Base-by-base conservation (phyloP, 37 sponge, comb jelly and placozoan genomes). In the Halichondria panicea region DNA sequence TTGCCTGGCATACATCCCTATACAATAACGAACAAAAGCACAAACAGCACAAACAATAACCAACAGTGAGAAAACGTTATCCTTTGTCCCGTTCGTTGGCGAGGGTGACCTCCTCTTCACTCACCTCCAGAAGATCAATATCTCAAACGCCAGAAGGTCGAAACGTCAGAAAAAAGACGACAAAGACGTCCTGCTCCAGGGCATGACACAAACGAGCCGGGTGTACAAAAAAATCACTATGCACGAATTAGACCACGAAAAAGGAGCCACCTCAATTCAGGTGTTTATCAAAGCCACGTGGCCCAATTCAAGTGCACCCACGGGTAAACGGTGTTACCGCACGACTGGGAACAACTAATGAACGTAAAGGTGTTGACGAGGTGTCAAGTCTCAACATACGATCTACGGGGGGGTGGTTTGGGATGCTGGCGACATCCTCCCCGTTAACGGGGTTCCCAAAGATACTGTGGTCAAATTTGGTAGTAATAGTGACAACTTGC, bases 301-400 rank as follows among this genome's bases (percentile, higher is more conserved):
- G n/a, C n/a, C n/a, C n/a, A n/a, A n/a, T n/a, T n/a, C n/a, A n/a
- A n/a, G n/a, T n/a, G n/a, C n/a, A n/a, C n/a, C n/a, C n/a, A n/a
- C n/a, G n/a, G n/a, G n/a, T n/a, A n/a, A n/a, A n/a, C n/a, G n/a
- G n/a, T n/a, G n/a, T n/a, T n/a, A n/a, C n/a, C n/a, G n/a, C n/a
- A n/a, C n/a, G n/a, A n/a, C n/a, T n/a, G n/a, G n/a, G n/a, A n/a
- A n/a, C n/a, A n/a, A n/a, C n/a, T n/a, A n/a, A n/a, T n/a, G n/a
- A 71, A 71, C n/a, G 24, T 81, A 87, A 91, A 54, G 83, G 86
- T 48, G 75, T 91, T 12, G 75, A 78, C 42, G 82, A 86, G 87
- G 58, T 84, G 1, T 80, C 77, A 38, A 84, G 59, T 58, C 57
- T n/a, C n/a, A n/a, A n/a, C n/a, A n/a, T n/a, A n/a, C n/a, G n/a